Conservation (phyloP, 1,140 invertebrate species). For the Zaprionus lachaisei region DNA sequence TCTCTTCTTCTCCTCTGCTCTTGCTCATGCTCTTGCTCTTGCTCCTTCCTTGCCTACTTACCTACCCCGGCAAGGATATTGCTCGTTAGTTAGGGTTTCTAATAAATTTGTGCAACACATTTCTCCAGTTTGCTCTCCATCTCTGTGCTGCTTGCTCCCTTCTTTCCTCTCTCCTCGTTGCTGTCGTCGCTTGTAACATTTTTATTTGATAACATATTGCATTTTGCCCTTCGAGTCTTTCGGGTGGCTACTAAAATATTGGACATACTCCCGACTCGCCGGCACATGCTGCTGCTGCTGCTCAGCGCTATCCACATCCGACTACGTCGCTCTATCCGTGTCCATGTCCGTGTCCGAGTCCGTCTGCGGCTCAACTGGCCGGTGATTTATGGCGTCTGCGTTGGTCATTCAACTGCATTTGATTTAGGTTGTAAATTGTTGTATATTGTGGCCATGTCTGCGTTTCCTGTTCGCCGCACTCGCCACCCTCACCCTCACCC, state of each 20-base stretch:
- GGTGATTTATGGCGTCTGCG: constrained; percentile 80
- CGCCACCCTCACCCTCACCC: not conserved
- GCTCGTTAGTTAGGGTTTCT: constrained; percentile 82
- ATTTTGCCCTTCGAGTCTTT: constrained; percentile 61
- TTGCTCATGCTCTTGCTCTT: constrained; percentile 5
- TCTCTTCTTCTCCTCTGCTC: not conserved
- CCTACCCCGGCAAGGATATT: constrained; percentile 63
- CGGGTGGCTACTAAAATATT: constrained; percentile 70
- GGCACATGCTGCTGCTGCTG: constrained; percentile 39
- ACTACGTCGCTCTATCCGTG: not conserved
- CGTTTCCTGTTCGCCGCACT: constrained; percentile 62
- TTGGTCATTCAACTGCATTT: constrained; percentile 82
- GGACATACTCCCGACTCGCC: constrained; percentile 31
- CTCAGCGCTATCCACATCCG: constrained; percentile 18
- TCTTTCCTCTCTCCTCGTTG: constrained; percentile 16
- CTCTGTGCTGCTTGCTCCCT: not conserved
- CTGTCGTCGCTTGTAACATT: constrained; percentile 81
- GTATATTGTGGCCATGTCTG: constrained; percentile 68
- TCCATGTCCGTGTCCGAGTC: constrained; percentile 22
- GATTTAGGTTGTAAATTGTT: constrained; percentile 83
- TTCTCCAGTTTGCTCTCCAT: constrained; percentile 44
- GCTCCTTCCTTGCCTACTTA: constrained; percentile 5
- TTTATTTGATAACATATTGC: constrained; percentile 83
- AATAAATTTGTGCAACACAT: constrained; percentile 83
- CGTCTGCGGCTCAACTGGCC: constrained; percentile 70